A percentile compares a stretch with the other conserved stretches of the same genome.
phyloP scores from a whole-genome alignment of 2,888 invertebrate genomes.

The Petrolisthes manimaculis region DNA sequence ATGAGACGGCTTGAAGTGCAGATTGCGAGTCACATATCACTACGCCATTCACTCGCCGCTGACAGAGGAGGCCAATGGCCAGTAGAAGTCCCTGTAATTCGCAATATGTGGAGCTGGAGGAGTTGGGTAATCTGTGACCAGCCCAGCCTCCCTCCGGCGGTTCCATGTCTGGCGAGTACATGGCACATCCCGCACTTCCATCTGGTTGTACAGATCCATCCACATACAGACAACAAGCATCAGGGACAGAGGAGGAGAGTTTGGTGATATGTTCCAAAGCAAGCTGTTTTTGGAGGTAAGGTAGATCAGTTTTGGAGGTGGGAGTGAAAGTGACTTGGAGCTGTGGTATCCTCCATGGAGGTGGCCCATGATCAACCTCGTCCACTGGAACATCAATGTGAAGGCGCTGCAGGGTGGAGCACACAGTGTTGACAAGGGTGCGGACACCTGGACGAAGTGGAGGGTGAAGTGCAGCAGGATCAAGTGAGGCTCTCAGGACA shows the following conservation, averaged over 20 bases:
- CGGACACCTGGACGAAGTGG: neutral
- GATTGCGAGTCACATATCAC: conserved; percentile 37
- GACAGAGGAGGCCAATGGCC: too few species aligned
- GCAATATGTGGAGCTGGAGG: too few species aligned
- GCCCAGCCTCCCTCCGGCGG: neutral
- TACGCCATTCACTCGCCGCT: conserved; percentile 2
- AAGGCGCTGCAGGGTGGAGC: too few species aligned
- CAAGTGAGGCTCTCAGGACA: neutral
- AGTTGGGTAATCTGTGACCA: too few species aligned
- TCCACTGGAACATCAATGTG: neutral
- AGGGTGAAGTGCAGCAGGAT: neutral
- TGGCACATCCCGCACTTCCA: neutral
- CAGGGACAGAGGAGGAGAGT: conserved; percentile 15
- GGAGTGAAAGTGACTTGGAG: too few species aligned
- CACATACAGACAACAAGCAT: neutral
- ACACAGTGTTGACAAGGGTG: neutral
- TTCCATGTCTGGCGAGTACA: neutral
- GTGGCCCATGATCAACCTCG: conserved; percentile 7
- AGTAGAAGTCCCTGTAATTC: too few species aligned
- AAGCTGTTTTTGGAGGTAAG: too few species aligned
- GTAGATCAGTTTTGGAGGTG: too few species aligned
- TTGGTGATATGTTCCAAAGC: neutral
- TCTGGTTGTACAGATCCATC: conserved; percentile 13
- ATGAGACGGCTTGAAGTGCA: conserved; percentile 25
- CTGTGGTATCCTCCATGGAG: neutral